phyloP scores from a whole-genome alignment of 2,113 vertebrate species.

The Cervus canadensis region DNA sequence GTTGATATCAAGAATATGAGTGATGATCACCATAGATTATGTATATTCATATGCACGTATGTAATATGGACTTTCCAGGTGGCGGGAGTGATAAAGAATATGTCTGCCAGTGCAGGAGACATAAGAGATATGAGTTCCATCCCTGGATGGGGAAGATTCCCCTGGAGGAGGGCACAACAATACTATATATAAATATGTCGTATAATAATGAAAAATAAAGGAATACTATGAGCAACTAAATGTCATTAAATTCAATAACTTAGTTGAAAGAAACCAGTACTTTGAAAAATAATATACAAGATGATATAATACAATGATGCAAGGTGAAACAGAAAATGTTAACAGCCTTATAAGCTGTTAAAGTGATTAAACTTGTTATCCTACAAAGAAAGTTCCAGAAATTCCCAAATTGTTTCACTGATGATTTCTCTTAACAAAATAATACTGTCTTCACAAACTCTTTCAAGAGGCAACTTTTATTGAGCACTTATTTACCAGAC shows the following conservation, averaged over 20 bases:
- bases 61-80: not conserved
- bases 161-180: not conserved
- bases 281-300: not conserved
- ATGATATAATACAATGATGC: not conserved
- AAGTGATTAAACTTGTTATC: not conserved
- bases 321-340: not conserved
- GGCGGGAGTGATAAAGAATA: not conserved
- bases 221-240: not conserved
- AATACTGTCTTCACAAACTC: not conserved
- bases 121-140: not conserved
- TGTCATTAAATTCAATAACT: not conserved
- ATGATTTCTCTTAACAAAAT: not conserved
- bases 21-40: not conserved
- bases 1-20: not conserved
- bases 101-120: not conserved
- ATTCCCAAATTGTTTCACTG: not conserved
- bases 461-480: not conserved
- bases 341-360: not conserved
- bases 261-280: not conserved
- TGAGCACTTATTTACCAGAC: not conserved
- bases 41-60: not conserved
- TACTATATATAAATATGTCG: not conserved
- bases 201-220: not conserved
- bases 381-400: not conserved
- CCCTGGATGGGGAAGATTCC: not conserved